Evolutionary conservation across 2,797 vertebrate species (phyloP).

Genomic region (Lepilemur septentrionalis): DNA sequence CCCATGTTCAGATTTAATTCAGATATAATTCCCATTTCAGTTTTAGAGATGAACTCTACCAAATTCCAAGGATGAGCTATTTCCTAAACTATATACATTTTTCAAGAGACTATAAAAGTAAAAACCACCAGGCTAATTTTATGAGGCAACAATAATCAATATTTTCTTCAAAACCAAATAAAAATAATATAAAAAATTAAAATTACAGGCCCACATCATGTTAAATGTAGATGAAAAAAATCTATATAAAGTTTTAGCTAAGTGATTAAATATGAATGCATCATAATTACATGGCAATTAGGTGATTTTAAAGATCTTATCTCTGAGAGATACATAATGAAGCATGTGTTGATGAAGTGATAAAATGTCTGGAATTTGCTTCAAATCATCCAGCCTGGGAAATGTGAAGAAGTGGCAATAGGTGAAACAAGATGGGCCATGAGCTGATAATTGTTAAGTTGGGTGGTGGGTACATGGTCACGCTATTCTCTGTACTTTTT

Average conservation of each 20-base stretch:
- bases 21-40: too few species aligned
- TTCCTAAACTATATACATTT: not conserved
- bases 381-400: not conserved
- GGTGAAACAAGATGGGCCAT: not conserved
- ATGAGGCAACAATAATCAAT: not conserved
- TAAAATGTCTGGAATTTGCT: constrained; percentile 27
- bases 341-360: not conserved
- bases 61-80: not conserved
- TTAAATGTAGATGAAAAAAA: not conserved
- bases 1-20: not conserved
- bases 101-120: not conserved
- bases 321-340: not conserved
- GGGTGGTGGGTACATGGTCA: not conserved
- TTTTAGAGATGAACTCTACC: not conserved
- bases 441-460: not conserved
- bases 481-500: not conserved
- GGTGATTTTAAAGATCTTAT: not conserved
- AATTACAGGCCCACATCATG: not conserved
- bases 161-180: constrained; percentile 45
- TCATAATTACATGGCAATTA: not conserved
- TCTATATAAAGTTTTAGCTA: not conserved
- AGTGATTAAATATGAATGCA: not conserved
- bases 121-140: not conserved
- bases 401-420: not conserved
- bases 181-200: not conserved